phyloP scores from a whole-genome alignment of 2,113 vertebrate genomes.

The Callocephalon fimbriatum region DNA sequence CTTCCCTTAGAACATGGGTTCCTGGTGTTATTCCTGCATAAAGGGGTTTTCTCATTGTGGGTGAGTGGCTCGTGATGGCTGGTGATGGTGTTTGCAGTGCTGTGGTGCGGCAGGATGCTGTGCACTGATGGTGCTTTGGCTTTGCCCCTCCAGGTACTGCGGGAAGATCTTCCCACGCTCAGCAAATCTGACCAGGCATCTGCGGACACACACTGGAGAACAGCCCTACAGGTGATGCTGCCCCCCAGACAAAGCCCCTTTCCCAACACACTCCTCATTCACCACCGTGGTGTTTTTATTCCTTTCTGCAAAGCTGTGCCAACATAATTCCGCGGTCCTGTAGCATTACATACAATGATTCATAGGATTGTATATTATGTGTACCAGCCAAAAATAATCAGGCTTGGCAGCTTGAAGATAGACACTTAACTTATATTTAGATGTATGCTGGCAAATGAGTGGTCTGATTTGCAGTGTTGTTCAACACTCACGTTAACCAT shows the following conservation, averaged over 20 bases:
- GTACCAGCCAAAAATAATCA: slow-evolving; percentile 64
- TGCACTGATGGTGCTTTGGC: not conserved
- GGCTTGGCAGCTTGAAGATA: slow-evolving; percentile 51
- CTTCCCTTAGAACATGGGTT: accelerated
- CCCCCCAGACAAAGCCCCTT: not conserved
- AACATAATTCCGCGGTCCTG: not conserved
- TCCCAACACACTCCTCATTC: not conserved
- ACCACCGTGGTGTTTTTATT: not conserved
- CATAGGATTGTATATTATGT: slow-evolving; percentile 36
- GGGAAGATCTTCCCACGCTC: slow-evolving; percentile 99
- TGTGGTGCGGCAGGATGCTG: not conserved
- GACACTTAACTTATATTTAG: slow-evolving; percentile 66
- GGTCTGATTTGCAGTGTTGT: slow-evolving; percentile 38
- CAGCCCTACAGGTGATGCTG: slow-evolving; percentile 93
- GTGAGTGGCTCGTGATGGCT: accelerated
- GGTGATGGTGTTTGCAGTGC: not conserved
- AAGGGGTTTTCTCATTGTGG: not conserved
- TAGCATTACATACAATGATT: not conserved
- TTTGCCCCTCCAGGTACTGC: slow-evolving; percentile 86
- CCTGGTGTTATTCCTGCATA: accelerated
- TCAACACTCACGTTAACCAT: slow-evolving; percentile 49
- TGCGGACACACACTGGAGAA: slow-evolving; percentile 97
- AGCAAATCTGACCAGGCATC: slow-evolving; percentile 96
- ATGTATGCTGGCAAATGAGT: slow-evolving; percentile 54
- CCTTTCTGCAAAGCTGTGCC: not conserved